A percentile compares a stretch with the other conserved stretches of the same genome.
phyloP scores from a whole-genome alignment of 2,888 invertebrate species.

The Caenorhabditis doughertyi region DNA sequence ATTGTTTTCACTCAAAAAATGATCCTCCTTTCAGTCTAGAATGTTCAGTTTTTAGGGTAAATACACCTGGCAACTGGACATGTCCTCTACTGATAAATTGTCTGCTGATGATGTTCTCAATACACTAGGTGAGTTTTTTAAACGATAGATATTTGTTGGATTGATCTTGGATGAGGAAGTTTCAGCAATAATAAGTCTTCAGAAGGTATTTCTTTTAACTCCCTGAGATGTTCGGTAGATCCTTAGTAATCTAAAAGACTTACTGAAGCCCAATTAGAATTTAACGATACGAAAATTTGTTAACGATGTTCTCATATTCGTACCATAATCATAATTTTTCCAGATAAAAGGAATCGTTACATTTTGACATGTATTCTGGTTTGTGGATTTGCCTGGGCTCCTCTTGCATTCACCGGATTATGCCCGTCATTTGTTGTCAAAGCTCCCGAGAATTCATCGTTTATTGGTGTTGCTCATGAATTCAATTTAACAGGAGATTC shows the following conservation, averaged over 20 bases:
- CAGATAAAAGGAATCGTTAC: slow-evolving; percentile 44
- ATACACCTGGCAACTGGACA: slow-evolving; percentile 1
- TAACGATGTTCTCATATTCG: too few species aligned
- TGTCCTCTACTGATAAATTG: slow-evolving; percentile 50
- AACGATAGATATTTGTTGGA: not conserved
- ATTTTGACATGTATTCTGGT: slow-evolving; percentile 60
- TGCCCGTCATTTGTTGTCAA: slow-evolving; percentile 65
- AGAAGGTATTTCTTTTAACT: too few species aligned
- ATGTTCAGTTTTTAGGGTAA: slow-evolving; percentile 37
- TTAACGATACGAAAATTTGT: too few species aligned
- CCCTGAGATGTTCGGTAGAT: too few species aligned
- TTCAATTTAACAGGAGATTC: slow-evolving; percentile 67
- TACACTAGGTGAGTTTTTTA: slow-evolving; percentile 44
- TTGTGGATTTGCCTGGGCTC: slow-evolving; percentile 64
- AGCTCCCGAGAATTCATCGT: slow-evolving; percentile 47
- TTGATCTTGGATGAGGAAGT: too few species aligned
- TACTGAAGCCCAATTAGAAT: too few species aligned
- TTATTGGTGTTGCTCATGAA: slow-evolving; percentile 50
- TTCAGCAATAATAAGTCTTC: too few species aligned
- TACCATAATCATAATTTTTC: not conserved
- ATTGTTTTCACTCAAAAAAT: slow-evolving; percentile 23
- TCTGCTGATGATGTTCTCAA: slow-evolving; percentile 64
- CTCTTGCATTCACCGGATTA: slow-evolving; percentile 59
- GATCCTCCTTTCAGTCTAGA: not conserved
- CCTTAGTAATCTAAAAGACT: too few species aligned